Base-by-base conservation (phyloP, 2,888 invertebrate species). In the Apamea epomidion region DNA sequence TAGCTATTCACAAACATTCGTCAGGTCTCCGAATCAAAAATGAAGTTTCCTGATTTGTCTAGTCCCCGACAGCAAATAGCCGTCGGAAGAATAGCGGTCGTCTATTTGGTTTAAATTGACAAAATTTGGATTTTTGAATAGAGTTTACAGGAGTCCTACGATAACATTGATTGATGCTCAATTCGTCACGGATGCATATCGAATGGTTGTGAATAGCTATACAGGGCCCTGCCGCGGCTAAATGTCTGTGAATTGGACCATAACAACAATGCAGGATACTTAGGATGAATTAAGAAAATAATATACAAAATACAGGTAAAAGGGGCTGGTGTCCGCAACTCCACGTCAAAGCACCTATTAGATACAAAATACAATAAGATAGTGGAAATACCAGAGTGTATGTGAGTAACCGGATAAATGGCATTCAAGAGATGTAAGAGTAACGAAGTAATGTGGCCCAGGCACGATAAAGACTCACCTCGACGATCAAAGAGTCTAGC, bases 401-500 rank as follows among this genome's bases (percentile, higher is more conserved):
- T 29, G n/a, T 12, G 16, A 29, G 18, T n/a, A 69, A 29, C 29
- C 7, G 29, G 45, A 18, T 18, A 21, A 6, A n/a, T 16, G 0
- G 42, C 18, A 45, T 45, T n/a, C 18, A 68, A n/a, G 10, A n/a
- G 42, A n/a, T n/a, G 16, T 45, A 8, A 42, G 14, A 67, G n/a
- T 45, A 29, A 29, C 29, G 69, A n/a, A 29, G 5, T 48, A 48
- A n/a, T 29, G 45, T 29, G 6, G 14, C 21, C 8, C 25, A 54
- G 7, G 18, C 4, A n/a, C 6, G n/a, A 37, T 37, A 7, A 42
- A 72, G 37, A 48, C 76, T 76, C 82, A 95, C 95, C 92, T 95
- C 94, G 0, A 94, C 92, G 0, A 94, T 51, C 2, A 95, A 85
- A 0, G 92, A 89, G 29, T 95, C 94, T 0, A 95, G 90, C 32